Evolutionary conservation across 2,113 vertebrate species (phyloP).

Genomic region (Lethenteron reissneri): DNA sequence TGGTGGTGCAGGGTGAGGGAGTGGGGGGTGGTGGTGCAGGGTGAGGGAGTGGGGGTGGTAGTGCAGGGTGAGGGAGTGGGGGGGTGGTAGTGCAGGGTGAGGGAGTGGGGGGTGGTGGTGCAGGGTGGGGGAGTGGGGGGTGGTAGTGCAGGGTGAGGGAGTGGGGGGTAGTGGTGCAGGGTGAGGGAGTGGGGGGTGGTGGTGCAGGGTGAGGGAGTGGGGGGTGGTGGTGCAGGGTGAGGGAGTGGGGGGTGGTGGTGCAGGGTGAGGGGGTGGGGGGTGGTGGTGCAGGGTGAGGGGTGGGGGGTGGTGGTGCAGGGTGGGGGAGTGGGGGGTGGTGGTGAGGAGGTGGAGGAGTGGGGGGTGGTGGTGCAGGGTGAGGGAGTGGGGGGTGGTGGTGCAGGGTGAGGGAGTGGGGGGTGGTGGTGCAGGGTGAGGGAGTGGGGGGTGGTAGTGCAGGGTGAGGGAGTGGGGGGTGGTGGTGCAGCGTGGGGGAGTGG

Average conservation of each 20-base stretch:
- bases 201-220: neutral
- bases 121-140: neutral
- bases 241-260: neutral
- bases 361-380: neutral
- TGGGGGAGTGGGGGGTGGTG: neutral
- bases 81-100: neutral
- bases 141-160: neutral
- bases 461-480: neutral
- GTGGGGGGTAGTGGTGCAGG: neutral
- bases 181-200: neutral
- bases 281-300: neutral
- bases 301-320: neutral
- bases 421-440: neutral
- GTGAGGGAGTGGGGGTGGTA: neutral
- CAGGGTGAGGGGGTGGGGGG: neutral
- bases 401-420: neutral
- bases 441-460: neutral
- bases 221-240: neutral
- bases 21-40: neutral
- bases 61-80: neutral
- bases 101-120: neutral
- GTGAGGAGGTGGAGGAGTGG: neutral
- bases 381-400: neutral
- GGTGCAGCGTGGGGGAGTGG: neutral
- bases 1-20: neutral